phyloP scores from a whole-genome alignment of 30 jellyfish, hydroid and myxozoan species.

The Hydractinia symbiolongicarpus region DNA sequence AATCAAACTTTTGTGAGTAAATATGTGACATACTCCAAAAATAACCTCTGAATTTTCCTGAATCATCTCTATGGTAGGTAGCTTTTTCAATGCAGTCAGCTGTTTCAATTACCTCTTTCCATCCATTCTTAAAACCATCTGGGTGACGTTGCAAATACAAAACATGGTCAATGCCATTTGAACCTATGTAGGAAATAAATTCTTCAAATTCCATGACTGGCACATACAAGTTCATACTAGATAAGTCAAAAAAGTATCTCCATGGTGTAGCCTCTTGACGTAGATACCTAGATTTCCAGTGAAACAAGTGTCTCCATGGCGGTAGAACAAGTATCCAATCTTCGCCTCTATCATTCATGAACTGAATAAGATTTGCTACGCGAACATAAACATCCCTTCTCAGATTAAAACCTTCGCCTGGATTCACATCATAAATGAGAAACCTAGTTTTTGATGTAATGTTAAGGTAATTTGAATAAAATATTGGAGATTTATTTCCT shows the following conservation, averaged over 20 bases:
- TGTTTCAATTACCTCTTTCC: constrained; percentile 72
- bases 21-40: constrained; percentile 79
- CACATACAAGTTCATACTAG: constrained; percentile 59
- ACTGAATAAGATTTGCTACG: constrained; percentile 81
- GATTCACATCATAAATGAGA: constrained; percentile 79
- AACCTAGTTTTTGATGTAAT: constrained; percentile 42
- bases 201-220: constrained; percentile 81
- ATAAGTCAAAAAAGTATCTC: constrained; percentile 68
- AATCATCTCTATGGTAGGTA: constrained; percentile 52
- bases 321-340: constrained; percentile 82
- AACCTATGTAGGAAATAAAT: constrained; percentile 35
- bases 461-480: constrained; percentile 1
- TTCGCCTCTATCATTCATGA: constrained; percentile 52
- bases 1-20: constrained; percentile 62
- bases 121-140: constrained; percentile 80
- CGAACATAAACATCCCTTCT: constrained; percentile 86
- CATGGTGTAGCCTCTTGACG: constrained; percentile 75
- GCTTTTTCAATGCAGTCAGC: constrained; percentile 50
- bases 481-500: constrained; percentile 7
- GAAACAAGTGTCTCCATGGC: constrained; percentile 92
- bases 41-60: constrained; percentile 52
- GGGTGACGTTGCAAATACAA: constrained; percentile 87
- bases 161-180: constrained; percentile 64
- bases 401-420: constrained; percentile 94
- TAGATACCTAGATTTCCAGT: constrained; percentile 60